Evolutionary conservation across 2,797 vertebrate species (phyloP).

Genomic region (Channallabes apus): DNA sequence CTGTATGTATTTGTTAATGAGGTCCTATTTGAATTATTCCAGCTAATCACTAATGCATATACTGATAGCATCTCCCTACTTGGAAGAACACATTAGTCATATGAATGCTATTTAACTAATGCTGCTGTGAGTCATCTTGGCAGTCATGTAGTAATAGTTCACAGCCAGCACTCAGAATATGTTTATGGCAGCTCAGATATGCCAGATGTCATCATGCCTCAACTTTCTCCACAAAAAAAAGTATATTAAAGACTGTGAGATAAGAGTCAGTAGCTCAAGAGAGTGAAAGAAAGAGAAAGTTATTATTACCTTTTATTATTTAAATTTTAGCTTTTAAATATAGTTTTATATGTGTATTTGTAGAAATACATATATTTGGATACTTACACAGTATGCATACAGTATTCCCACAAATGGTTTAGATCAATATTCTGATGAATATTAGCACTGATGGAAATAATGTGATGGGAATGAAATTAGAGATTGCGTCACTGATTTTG

Average conservation of each 20-base stretch:
- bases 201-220: background rate
- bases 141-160: background rate
- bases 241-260: background rate
- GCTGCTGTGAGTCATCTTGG: background rate
- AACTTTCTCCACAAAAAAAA: background rate
- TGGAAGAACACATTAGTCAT: slow-evolving; percentile 11
- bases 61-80: background rate
- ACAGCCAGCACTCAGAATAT: background rate
- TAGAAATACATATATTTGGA: background rate
- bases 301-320: too few relatives aligned
- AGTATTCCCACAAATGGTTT: background rate
- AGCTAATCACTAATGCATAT: background rate
- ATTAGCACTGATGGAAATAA: background rate
- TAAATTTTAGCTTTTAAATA: too few relatives aligned
- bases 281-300: background rate
- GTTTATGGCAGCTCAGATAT: background rate
- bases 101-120: background rate
- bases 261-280: background rate
- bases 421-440: background rate
- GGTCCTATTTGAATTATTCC: background rate
- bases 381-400: background rate
- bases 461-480: background rate
- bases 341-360: background rate
- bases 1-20: background rate
- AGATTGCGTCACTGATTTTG: background rate